phyloP scores from a whole-genome alignment of 2,797 vertebrate species.

The Oryzias dopingdopingensis region DNA sequence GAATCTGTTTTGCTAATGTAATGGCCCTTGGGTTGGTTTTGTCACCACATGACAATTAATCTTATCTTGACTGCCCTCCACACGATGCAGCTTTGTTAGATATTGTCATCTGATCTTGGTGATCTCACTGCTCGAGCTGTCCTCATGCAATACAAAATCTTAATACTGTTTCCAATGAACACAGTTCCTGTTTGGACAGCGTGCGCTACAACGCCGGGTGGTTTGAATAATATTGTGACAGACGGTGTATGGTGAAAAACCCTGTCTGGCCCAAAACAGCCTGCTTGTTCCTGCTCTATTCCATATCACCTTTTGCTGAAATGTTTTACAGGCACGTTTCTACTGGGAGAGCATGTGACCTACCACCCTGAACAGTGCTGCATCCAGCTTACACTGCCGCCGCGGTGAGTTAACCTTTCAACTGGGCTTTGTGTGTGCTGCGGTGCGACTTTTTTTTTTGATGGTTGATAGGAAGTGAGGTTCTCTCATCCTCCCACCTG shows the following conservation, averaged over 20 bases:
- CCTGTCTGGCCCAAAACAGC: conserved; percentile 3
- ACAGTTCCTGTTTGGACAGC: conserved; percentile 63
- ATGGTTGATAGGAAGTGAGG: no score
- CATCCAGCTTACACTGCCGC: conserved; percentile 60
- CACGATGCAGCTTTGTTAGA: conserved; percentile 28
- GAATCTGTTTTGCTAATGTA: conserved; percentile 45
- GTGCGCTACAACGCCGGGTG: conserved; percentile 23
- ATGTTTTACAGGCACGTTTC: conserved; percentile 13
- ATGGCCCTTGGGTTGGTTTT: conserved; percentile 59
- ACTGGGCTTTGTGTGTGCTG: conserved; percentile 27
- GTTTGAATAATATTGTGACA: conserved; percentile 72
- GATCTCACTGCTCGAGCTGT: conserved; percentile 55
- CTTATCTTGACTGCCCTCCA: conserved; percentile 54
- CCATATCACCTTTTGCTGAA: conserved; percentile 18
- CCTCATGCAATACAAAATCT: conserved; percentile 56
- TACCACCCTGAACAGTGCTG: conserved; percentile 39
- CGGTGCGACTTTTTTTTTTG: no score
- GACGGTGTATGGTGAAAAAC: conserved; percentile 55
- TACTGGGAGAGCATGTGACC: conserved; percentile 35
- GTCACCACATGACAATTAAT: conserved; percentile 51
- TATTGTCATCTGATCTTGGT: conserved; percentile 58
- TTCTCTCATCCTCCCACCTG: conserved; percentile 61
- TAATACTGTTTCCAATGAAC: conserved; percentile 45
- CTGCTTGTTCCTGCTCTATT: conserved; percentile 1
- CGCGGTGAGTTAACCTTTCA: conserved; percentile 57